Conservation (phyloP, 2,888 invertebrate species). For the Pecten maximus region DNA sequence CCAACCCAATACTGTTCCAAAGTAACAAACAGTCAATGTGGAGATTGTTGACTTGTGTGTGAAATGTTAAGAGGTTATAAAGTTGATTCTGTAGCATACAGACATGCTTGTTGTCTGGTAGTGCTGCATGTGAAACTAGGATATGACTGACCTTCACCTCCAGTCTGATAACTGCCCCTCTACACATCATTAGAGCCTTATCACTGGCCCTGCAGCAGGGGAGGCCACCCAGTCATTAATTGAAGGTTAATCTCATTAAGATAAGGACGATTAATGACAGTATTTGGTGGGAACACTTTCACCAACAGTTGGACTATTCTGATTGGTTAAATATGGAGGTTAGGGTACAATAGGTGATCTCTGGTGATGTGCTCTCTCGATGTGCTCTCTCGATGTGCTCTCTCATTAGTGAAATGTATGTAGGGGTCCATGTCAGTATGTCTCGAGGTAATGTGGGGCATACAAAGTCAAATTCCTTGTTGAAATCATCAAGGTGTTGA, state of each 20-base stretch:
- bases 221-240: conserved; percentile 35
- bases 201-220: conserved; percentile 9
- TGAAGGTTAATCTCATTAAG: conserved; percentile 11
- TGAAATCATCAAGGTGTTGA: neutral
- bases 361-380: neutral
- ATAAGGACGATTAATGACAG: neutral
- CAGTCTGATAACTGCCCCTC: neutral
- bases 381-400: neutral
- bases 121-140: neutral
- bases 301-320: neutral
- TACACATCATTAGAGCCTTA: neutral
- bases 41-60: conserved; percentile 12
- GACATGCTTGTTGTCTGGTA: neutral
- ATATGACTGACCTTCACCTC: neutral
- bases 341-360: neutral
- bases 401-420: neutral
- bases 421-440: neutral
- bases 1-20: neutral
- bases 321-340: neutral
- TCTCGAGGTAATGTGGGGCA: neutral
- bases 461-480: neutral
- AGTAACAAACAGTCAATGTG: neutral
- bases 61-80: neutral
- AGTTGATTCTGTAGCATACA: neutral
- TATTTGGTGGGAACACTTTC: neutral